Evolutionary conservation across 1,140 invertebrate genomes (phyloP).

Genomic region (Drosophila auraria): DNA sequence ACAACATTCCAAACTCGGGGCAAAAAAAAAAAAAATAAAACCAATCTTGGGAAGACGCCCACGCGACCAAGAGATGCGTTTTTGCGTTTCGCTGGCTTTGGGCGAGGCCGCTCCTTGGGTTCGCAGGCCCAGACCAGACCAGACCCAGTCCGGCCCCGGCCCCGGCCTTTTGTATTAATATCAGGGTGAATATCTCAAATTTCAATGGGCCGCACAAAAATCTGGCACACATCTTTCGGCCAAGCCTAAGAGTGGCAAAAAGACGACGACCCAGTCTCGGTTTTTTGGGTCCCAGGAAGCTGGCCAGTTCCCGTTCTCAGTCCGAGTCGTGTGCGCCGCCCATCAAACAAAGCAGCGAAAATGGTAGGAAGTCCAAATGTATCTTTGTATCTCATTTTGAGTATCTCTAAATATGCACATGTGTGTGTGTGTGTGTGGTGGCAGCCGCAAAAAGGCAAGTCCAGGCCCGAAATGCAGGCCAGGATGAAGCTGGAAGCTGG

Average conservation of each 20-base stretch:
- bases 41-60: conserved; percentile 72
- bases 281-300: conserved; percentile 46
- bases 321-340: conserved; percentile 70
- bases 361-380: conserved; percentile 83
- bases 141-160: conserved; percentile 37
- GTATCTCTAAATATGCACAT: conserved; percentile 79
- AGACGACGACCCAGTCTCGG: conserved; percentile 40
- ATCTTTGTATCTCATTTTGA: conserved; percentile 83
- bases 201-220: conserved; percentile 65
- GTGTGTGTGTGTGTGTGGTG: conserved; percentile 34
- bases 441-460: conserved; percentile 72
- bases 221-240: conserved; percentile 71
- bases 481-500: conserved; percentile 45
- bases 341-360: conserved; percentile 75
- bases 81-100: conserved; percentile 41
- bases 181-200: conserved; percentile 82
- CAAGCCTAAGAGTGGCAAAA: conserved; percentile 48
- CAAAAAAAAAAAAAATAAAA: conserved; percentile 26
- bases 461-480: conserved; percentile 73
- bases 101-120: conserved; percentile 52
- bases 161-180: conserved; percentile 74
- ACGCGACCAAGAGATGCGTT: conserved; percentile 70
- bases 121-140: conserved; percentile 11
- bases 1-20: conserved; percentile 56
- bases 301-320: conserved; percentile 41